Percentiles rank a stretch among this genome's conserved stretches.
These are phyloP conservation scores for Podarcis siculus DNA, from an alignment of 2,797 vertebrate genomes.

Conservation along the genomic window DNA sequence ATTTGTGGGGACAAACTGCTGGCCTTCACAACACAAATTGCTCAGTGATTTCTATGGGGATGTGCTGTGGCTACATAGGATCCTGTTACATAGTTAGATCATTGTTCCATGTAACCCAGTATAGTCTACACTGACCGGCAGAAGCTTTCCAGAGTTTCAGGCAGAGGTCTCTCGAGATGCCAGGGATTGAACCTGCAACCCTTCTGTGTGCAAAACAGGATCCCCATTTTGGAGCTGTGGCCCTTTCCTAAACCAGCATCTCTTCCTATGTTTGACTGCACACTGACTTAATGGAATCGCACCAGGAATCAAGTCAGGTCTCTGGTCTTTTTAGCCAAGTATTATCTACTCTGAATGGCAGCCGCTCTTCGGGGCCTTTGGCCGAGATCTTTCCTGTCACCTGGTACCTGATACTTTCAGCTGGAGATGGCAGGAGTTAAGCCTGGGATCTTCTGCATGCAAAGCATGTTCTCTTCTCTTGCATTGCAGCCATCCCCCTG, in stretches of 20 bases:
- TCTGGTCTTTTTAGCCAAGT: no score
- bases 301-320: background rate
- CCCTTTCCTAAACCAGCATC: background rate
- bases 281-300: background rate
- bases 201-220: no score
- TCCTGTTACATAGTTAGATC: background rate
- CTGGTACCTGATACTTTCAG: background rate
- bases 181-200: no score
- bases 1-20: background rate
- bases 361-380: background rate
- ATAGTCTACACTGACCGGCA: background rate
- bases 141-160: no score
- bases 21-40: background rate
- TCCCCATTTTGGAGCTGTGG: no score
- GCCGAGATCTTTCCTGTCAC: background rate
- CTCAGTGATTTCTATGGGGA: background rate
- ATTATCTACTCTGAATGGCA: background rate
- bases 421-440: background rate
- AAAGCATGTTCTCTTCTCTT: background rate
- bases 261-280: background rate
- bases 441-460: background rate
- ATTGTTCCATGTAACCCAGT: background rate
- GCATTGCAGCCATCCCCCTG: background rate
- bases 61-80: background rate
- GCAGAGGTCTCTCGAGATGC: no score